A percentile compares a stretch with the other conserved stretches of the same genome.
Conservation (phyloP, 2,888 invertebrate species). For the Caenorhabditis drosophilae region DNA sequence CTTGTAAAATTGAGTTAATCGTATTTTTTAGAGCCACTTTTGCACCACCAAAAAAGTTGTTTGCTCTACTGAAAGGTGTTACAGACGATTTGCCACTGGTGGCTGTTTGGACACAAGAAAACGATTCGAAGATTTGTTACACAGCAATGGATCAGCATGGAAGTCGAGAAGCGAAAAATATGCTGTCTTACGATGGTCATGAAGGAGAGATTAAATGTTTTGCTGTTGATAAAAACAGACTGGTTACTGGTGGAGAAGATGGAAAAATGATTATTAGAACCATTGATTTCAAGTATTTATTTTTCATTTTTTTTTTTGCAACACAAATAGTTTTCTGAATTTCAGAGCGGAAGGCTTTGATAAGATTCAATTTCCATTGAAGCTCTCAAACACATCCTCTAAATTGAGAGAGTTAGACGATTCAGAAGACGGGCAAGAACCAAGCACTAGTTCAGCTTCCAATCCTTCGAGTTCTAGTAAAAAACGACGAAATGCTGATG, state of each 20-base stretch:
- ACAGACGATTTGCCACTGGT: conserved; percentile 20
- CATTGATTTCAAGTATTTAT: conserved; percentile 29
- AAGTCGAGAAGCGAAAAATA: neutral
- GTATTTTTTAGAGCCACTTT: conserved; percentile 15
- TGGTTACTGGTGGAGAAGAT: conserved; percentile 44
- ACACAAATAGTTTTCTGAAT: too few species aligned
- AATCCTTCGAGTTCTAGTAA: too few species aligned
- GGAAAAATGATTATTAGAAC: conserved; percentile 37
- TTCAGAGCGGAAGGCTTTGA: too few species aligned
- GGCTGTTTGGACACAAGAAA: conserved; percentile 15
- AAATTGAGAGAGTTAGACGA: too few species aligned
- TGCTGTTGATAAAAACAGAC: conserved; percentile 3
- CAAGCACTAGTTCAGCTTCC: too few species aligned
- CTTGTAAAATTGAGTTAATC: too few species aligned
- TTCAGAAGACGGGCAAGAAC: too few species aligned
- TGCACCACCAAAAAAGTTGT: conserved; percentile 12
- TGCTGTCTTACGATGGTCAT: conserved; percentile 11
- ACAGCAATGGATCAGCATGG: conserved; percentile 24
- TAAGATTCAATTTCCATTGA: too few species aligned
- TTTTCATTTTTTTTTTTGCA: neutral
- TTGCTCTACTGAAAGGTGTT: conserved; percentile 20
- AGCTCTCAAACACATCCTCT: too few species aligned
- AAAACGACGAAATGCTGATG: too few species aligned
- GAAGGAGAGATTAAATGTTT: conserved; percentile 17
- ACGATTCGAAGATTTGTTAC: conserved; percentile 11